Evolutionary conservation across 2,888 invertebrate genomes (phyloP).

Genomic region (Patella ulyssiponensis): DNA sequence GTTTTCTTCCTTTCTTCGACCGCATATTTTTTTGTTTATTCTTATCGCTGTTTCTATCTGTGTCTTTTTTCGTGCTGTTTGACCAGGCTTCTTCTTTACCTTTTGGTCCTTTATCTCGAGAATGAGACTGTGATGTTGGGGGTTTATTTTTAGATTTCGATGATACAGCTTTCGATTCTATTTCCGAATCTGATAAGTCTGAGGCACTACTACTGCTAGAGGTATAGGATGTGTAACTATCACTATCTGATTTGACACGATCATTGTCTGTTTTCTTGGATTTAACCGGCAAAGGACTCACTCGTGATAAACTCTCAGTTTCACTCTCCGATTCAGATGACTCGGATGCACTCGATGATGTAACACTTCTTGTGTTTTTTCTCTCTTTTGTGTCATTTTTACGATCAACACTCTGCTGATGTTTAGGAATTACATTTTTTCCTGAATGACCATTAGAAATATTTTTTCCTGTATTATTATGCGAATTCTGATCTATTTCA

Average conservation of each 20-base stretch:
- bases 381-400: constrained; percentile 23
- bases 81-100: background rate
- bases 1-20: constrained; percentile 32
- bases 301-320: background rate
- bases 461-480: background rate
- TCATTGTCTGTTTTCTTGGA: background rate
- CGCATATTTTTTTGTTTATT: constrained; percentile 30
- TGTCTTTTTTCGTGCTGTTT: constrained; percentile 11
- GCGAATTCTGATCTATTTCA: constrained; percentile 18
- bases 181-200: constrained; percentile 19
- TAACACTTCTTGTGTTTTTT: constrained; percentile 14
- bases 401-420: constrained; percentile 13
- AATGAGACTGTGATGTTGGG: constrained; percentile 14
- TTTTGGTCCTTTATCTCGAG: constrained; percentile 40
- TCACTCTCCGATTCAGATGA: background rate
- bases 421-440: constrained; percentile 22
- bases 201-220: constrained; percentile 24
- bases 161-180: constrained; percentile 16
- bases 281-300: background rate
- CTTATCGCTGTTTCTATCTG: constrained; percentile 20
- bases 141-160: constrained; percentile 4
- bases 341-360: background rate
- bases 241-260: constrained; percentile 22
- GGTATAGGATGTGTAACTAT: constrained; percentile 1
- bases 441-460: constrained; percentile 18